Base-by-base conservation (phyloP, 2,888 invertebrate species). In the Gandaritis pyraliata region DNA sequence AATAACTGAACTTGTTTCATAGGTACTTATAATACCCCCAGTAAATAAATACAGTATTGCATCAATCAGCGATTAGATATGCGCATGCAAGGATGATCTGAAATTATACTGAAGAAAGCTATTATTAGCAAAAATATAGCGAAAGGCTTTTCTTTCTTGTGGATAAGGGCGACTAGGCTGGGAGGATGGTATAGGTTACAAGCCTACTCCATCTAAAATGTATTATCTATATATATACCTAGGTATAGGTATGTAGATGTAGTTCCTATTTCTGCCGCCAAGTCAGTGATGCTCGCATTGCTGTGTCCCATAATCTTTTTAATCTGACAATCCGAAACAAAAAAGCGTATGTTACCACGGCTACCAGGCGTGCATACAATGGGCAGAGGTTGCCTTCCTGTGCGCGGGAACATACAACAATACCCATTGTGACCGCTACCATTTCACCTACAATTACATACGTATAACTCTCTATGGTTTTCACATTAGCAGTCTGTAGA, bases 371-470 rank as follows among this genome's bases (percentile, higher is more conserved):
- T 46, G 30, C 83, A 84, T 78, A 87, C 83, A 87, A 86, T 85
- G 65, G 72, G 68, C 72, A 76, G 81, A 73, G 81, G 77, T 79
- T 67, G 72, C 69, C 76, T 77, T 81, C 78, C 79, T 78, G 77
- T 74, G 68, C 66, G 71, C 69, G 75, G 72, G 66, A 68, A 68
- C 54, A 29, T 39, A 45, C 64, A 87, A 89, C 89, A 89, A 89
- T 87, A 78, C 73, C 82, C 77, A 88, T 87, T 88, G 87, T 87
- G 67, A 72, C 68, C 74, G 83, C 80, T 84, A 83, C 84, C 86
- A 88, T 88, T 88, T 88, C 86, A 86, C 86, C 78, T 68, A 71
- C 79, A 78, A 81, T 82, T 81, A 81, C 73, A 63, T 75, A 58
- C 47, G 70, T 74, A 72, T 55, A 55, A 23, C 63, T 63, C 63